These are phyloP conservation scores for Adineta ricciae DNA, from an alignment of 2,888 invertebrate genomes.

Conservation along the genomic window DNA sequence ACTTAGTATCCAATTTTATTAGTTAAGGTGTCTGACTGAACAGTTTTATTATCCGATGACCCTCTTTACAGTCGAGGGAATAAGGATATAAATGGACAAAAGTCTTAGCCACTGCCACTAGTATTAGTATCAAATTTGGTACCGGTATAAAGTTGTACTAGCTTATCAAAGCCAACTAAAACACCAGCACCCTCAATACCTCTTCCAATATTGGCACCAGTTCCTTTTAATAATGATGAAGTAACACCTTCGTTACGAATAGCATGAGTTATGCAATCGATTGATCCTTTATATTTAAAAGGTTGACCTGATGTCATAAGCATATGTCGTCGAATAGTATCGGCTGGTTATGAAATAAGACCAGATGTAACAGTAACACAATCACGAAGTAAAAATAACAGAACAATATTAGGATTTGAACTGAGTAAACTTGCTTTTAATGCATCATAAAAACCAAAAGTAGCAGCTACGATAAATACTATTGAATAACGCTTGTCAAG, in stretches of 20 bases:
- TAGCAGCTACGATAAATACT: conserved; percentile 48
- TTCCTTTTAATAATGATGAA: no score
- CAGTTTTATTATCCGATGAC: no score
- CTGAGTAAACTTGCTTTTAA: conserved; percentile 44
- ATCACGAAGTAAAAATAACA: conserved; percentile 46
- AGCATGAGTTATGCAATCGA: conserved; percentile 81
- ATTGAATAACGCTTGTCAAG: no score
- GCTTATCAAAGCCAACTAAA: conserved; percentile 47
- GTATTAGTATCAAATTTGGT: conserved; percentile 24
- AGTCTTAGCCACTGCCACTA: not conserved
- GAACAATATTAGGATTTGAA: conserved; percentile 37
- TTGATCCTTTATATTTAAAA: conserved; percentile 62
- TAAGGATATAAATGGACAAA: no score
- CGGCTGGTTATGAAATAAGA: conserved; percentile 88
- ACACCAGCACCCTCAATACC: conserved; percentile 50
- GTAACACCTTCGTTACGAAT: conserved; percentile 57
- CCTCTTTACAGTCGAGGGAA: no score
- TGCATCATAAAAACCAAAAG: conserved; percentile 51
- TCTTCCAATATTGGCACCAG: conserved; percentile 48
- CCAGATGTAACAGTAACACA: conserved; percentile 74
- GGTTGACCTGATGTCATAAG: conserved; percentile 79
- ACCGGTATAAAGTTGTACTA: conserved; percentile 37
- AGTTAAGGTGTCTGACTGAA: no score
- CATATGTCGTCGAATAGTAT: conserved; percentile 83
- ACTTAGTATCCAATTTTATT: no score